Conservation (phyloP, 2,888 invertebrate genomes). For the Lissonota sp. region DNA sequence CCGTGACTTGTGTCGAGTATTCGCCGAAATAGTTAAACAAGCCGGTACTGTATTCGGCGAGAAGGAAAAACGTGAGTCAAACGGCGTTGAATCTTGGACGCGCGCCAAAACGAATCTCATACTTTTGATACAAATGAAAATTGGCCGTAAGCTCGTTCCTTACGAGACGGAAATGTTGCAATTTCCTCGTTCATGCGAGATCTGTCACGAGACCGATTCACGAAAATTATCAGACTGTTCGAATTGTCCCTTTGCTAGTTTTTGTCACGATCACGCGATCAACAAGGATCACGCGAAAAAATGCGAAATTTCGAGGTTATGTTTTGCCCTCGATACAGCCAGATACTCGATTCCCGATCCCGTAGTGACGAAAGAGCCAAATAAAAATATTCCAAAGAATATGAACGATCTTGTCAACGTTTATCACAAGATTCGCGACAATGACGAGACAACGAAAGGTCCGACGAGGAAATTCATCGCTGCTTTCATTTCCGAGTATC, state of each 20-base stretch:
- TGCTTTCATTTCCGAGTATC: conserved; percentile 69
- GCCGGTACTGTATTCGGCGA: conserved; percentile 39
- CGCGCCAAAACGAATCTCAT: conserved; percentile 73
- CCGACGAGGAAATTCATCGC: neutral
- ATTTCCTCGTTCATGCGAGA: conserved; percentile 76
- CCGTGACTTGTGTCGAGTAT: conserved; percentile 75
- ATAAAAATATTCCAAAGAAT: conserved; percentile 68
- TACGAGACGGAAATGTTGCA: conserved; percentile 76
- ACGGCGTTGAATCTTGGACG: conserved; percentile 66
- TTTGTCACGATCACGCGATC: conserved; percentile 71
- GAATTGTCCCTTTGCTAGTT: conserved; percentile 74
- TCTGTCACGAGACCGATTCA: conserved; percentile 73
- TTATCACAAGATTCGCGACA: conserved; percentile 50
- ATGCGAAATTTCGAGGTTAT: conserved; percentile 70
- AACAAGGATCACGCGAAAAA: conserved; percentile 62
- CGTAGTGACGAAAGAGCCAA: conserved; percentile 65
- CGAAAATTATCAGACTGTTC: conserved; percentile 71
- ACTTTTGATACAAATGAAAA: conserved; percentile 67
- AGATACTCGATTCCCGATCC: conserved; percentile 58
- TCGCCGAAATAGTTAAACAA: conserved; percentile 27
- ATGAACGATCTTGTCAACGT: conserved; percentile 71
- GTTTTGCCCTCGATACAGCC: conserved; percentile 73
- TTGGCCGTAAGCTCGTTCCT: conserved; percentile 67
- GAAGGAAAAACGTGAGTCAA: conserved; percentile 13
- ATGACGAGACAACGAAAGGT: too few relatives aligned